Evolutionary conservation across 2,888 invertebrate genomes (phyloP), one percentile per base, ranked within the genome.

Genomic region (Idaea dimidiata): DNA sequence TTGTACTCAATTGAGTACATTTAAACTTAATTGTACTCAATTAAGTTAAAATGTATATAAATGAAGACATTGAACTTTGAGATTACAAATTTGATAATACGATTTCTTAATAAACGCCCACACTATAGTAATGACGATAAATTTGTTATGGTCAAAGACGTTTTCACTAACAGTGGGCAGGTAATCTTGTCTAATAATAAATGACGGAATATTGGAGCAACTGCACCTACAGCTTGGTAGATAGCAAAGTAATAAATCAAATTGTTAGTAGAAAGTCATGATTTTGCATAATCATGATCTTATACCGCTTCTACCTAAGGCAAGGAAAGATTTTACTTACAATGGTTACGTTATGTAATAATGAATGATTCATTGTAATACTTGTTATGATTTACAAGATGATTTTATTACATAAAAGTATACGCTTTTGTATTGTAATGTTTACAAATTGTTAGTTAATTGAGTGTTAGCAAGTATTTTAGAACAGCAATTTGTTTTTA

Each of bases 241-340:
- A 43, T 43, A 43, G 43, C 14, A 43, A 10, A 62, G 56, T 56
- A 60, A 59, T 59, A 56, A 64, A 64, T 55, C 61, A 69, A 68
- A 63, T 66, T 59, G 62, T 62, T 66, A 61, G 83, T 69, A 83
- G 87, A 88, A 88, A 89, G 86, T 80, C 67, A 67, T 71, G 70
- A 76, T 79, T 80, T 79, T 79, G 78, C 77, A 76, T 78, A 78
- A 81, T 79, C 66, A 69, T 68, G 73, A 73, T 74, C 54, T 70
- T 66, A 66, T 63, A 64, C 72, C 75, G 70, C 68, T 61, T 58
- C 64, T 57, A 62, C 78, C 75, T 74, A 70, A 70, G 66, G 53
- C 67, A 69, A 62, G 73, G 74, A 75, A 76, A 76, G 71, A 72
- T 67, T 66, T 69, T 70, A 67, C 66, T 74, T 77, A 87, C 82